phyloP scores from a whole-genome alignment of 2,113 vertebrate genomes.

The Chaetops frenatus region DNA sequence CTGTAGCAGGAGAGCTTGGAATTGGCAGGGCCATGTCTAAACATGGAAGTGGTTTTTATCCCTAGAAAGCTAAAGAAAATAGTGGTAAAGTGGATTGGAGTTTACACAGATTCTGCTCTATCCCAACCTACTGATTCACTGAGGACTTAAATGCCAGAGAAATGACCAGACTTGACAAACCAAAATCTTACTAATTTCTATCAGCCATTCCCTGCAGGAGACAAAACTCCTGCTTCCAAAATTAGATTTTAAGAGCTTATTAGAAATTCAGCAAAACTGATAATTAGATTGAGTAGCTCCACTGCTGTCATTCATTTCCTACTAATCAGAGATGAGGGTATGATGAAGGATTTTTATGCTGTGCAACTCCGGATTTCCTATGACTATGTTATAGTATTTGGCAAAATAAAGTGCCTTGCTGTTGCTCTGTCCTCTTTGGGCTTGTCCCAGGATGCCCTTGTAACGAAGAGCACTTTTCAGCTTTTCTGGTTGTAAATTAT shows the following conservation, averaged over 20 bases:
- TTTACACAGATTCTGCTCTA: background rate
- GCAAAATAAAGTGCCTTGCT: conserved; percentile 7
- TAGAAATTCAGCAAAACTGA: conserved; percentile 29
- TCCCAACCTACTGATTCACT: background rate
- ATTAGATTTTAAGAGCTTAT: conserved; percentile 51
- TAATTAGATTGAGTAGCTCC: conserved; percentile 46
- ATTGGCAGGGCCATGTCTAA: background rate
- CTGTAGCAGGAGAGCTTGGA: background rate
- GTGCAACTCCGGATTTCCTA: conserved; percentile 14
- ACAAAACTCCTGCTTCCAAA: background rate
- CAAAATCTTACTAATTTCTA: background rate
- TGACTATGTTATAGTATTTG: background rate
- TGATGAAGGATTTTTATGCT: conserved; percentile 26
- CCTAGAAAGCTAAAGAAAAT: background rate
- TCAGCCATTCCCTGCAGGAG: background rate
- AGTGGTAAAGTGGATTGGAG: background rate
- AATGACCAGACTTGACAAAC: background rate
- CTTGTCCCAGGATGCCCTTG: conserved; percentile 18
- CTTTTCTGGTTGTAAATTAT: conserved; percentile 40
- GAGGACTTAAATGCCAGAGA: background rate
- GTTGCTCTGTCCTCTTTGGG: background rate
- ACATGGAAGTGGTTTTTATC: background rate
- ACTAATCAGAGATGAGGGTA: conserved; percentile 32
- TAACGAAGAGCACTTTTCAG: conserved; percentile 20
- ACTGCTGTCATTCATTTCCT: conserved; percentile 48